Evolutionary conservation across 2,113 vertebrate genomes (phyloP), one percentile per base, ranked within the genome.

Genomic region (Anolis sagrei): DNA sequence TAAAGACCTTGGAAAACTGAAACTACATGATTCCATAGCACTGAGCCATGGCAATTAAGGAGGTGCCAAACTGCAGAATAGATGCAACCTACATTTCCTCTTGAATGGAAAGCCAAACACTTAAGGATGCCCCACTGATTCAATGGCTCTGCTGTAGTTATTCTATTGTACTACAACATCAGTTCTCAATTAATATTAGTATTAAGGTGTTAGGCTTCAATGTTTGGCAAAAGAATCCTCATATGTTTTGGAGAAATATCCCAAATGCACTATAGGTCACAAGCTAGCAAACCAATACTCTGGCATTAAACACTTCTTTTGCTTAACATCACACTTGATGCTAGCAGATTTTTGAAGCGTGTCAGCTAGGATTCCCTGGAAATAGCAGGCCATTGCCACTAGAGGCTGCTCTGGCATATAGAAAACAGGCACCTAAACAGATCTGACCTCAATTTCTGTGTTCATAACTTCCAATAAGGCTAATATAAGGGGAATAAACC

Each of bases 401-500:
- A 49, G 84, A 64, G 84, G 36, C 14, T 58, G 44, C 54, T 80
- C 36, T 80, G 54, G 69, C 29, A 79, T 27, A 79, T 27, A 49
- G 2, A 21, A 72, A 73, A 36, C 27, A 69, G 34, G 64, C 36
- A 49, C 23, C n/a, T 32, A 44, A 48, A 19, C 39, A 74, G 51
- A 16, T 58, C 4, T 58, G 14, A 18, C 69, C 25, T 29, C 49
- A 32, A 36, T 48, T 32, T 69, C n/a, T 34, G 10, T 27, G 23
- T 2, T 78, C 48, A 36, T 18, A 80, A 27, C n/a, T 74, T 48
- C 9, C 62, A 27, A 48, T 36, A 75, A 14, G 14, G 7, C 34
- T 82, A 44, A 19, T 84, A n/a, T 58, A 77, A 49, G 8, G 54
- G 16, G 64, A 6, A 34, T 34, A 29, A 39, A 81, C 7, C 44